These are phyloP conservation scores for Esperia sulphurella DNA, from an alignment of 2,888 invertebrate genomes.

Conservation along the genomic window DNA sequence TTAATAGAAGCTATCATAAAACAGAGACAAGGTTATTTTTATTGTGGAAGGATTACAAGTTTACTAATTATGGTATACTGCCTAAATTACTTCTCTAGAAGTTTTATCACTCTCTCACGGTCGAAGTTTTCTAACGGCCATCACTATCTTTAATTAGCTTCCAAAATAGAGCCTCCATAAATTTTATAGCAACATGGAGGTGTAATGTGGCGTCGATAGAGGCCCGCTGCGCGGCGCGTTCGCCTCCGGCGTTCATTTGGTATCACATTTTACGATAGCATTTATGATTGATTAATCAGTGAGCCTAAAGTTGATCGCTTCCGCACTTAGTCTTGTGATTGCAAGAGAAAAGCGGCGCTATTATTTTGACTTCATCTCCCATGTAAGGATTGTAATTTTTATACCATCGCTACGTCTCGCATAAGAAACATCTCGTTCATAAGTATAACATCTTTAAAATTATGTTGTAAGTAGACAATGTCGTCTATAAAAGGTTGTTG, in stretches of 20 bases:
- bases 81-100: slow-evolving; percentile 44
- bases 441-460: too few species aligned
- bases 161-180: slow-evolving; percentile 71
- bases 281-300: slow-evolving; percentile 67
- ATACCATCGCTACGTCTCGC: slow-evolving; percentile 5
- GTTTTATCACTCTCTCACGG: slow-evolving; percentile 71
- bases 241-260: slow-evolving; percentile 49
- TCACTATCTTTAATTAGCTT: slow-evolving; percentile 71
- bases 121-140: slow-evolving; percentile 58
- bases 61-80: slow-evolving; percentile 26
- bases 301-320: slow-evolving; percentile 57
- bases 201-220: slow-evolving; percentile 42
- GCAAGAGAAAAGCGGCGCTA: slow-evolving; percentile 36
- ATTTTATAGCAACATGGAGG: slow-evolving; percentile 66
- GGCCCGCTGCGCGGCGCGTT: slow-evolving; percentile 25
- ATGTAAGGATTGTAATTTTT: slow-evolving; percentile 20
- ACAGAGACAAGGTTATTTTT: slow-evolving; percentile 3
- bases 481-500: too few species aligned
- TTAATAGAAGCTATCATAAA: neutral
- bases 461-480: too few species aligned
- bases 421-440: neutral
- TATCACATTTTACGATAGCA: slow-evolving; percentile 55
- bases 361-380: slow-evolving; percentile 21
- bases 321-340: slow-evolving; percentile 57
- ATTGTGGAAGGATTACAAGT: too few species aligned